Conservation (phyloP, 2,888 invertebrate species). For the Theretra japonica region DNA sequence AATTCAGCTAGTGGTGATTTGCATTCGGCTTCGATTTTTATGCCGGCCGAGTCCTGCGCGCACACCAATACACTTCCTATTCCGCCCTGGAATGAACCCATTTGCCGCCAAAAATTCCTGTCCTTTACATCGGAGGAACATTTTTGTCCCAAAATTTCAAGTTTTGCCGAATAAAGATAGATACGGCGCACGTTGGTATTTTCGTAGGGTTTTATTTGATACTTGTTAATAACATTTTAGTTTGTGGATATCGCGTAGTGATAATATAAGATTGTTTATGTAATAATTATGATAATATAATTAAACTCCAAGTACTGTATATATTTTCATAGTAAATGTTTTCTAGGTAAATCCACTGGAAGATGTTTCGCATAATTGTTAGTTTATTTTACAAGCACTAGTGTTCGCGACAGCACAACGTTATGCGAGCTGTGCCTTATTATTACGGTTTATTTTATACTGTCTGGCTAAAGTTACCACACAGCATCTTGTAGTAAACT, state of each 20-base stretch:
- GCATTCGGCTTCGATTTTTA: background rate
- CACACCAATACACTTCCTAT: conserved; percentile 50
- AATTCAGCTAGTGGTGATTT: background rate
- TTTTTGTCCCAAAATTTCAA: conserved; percentile 42
- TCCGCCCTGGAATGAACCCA: conserved; percentile 50
- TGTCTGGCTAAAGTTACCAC: too few species aligned
- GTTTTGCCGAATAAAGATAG: conserved; percentile 11
- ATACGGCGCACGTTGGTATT: conserved; percentile 16
- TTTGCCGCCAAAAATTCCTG: conserved; percentile 47
- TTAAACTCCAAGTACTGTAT: too few species aligned
- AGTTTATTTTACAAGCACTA: too few species aligned
- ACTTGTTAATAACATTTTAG: background rate
- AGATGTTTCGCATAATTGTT: too few species aligned
- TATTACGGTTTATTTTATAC: too few species aligned
- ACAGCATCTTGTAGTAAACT: too few species aligned
- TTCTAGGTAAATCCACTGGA: too few species aligned
- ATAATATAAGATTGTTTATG: too few species aligned
- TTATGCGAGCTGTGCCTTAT: too few species aligned
- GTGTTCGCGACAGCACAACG: too few species aligned
- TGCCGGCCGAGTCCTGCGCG: background rate
- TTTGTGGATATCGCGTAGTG: background rate
- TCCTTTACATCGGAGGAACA: conserved; percentile 32
- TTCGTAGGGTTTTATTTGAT: conserved; percentile 8
- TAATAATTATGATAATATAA: too few species aligned
- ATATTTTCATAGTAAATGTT: too few species aligned